Evolutionary conservation across 2,797 vertebrate species (phyloP), one percentile per base, ranked within the genome.

Genomic region (Gila robusta): DNA sequence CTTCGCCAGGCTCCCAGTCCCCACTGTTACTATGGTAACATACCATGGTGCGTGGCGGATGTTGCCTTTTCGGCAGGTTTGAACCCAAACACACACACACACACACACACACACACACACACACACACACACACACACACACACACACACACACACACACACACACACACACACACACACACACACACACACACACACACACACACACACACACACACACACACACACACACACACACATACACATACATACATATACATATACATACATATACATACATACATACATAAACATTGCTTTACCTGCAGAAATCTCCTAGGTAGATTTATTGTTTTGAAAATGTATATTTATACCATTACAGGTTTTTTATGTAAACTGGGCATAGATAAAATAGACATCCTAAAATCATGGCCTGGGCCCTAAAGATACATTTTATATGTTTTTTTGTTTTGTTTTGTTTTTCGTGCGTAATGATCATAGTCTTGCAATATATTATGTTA

Each of bases 11-110:
- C 93, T 95, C 88, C 32, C 32, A 32, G 32, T 32, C 32, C 92
- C 93, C 74, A 83, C 91, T 94, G 95, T 96, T 96, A 95, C 96
- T 94, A 96, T 96, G 95, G 95, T 93, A 95, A 96, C 96, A 44
- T 89, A 92, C 92, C 91, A 90, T 93, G 92, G 93, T 95, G 91
- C 93, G 44, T 86, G 81, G 89, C 78, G 87, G 67, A 90, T 84
- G 89, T 85, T 64, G 74, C 79, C 84, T 87, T 88, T 88, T 88
- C 79, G 72, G 76, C 84, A 89, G 87, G 90, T 89, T 88, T 88
- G 83, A 88, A 90, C 88, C 87, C 83, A 85, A 88, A 84, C 86
- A 83, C 77, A 79, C 81, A 77, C 76, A 70, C 69, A 77, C 47
- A 64, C 86, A 44, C 11, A 44, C 44, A 44, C 41, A 11, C 10